Conservation (phyloP, 1,140 invertebrate genomes). For the Procambarus clarkii region DNA sequence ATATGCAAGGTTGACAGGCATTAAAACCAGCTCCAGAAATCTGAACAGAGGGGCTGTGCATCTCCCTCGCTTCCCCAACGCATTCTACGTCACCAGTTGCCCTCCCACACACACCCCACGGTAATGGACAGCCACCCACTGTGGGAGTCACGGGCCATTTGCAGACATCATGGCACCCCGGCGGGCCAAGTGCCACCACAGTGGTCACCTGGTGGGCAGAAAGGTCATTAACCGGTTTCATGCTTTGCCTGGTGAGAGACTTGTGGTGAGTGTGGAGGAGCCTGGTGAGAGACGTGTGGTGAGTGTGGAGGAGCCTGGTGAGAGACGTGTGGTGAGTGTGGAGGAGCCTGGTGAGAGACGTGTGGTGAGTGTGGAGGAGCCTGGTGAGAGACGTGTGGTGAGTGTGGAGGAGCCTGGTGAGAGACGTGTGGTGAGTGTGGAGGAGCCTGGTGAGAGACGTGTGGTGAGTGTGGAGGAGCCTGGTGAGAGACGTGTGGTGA, state of each 20-base stretch:
- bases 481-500: too few relatives aligned
- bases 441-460: too few relatives aligned
- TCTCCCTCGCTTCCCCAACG: too few relatives aligned
- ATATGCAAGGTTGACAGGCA: too few relatives aligned
- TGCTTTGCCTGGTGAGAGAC: background rate
- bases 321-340: background rate
- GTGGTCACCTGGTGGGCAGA: background rate
- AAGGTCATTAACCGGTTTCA: background rate
- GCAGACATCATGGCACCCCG: background rate
- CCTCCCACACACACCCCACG: background rate
- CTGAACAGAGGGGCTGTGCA: too few relatives aligned
- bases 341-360: too few relatives aligned
- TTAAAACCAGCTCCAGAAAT: too few relatives aligned
- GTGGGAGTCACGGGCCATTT: background rate
- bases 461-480: background rate
- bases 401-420: background rate
- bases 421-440: too few relatives aligned
- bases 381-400: background rate
- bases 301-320: too few relatives aligned
- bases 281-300: too few relatives aligned
- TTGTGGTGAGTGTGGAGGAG: background rate
- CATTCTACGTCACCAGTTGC: background rate
- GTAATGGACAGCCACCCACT: background rate
- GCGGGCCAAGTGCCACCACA: background rate
- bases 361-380: too few relatives aligned